phyloP scores from a whole-genome alignment of 1,140 invertebrate genomes.

The Sarcophaga bullata region DNA sequence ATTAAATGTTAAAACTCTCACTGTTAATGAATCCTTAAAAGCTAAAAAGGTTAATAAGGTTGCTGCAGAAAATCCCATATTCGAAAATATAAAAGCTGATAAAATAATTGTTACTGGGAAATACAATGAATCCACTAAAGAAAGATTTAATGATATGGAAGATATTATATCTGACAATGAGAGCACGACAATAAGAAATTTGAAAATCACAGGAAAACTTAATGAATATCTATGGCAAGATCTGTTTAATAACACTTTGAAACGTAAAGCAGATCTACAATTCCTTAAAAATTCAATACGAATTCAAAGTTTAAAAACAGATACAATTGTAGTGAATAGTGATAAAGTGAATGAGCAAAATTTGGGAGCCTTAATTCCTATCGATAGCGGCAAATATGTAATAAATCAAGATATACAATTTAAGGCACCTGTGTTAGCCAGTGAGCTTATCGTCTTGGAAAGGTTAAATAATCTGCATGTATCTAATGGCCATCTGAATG shows the following conservation, averaged over 20 bases:
- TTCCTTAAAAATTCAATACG: conserved; percentile 51
- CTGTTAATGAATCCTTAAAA: conserved; percentile 48
- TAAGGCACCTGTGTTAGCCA: conserved; percentile 55
- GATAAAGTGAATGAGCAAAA: conserved; percentile 53
- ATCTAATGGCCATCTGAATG: conserved; percentile 61
- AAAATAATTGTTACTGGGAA: conserved; percentile 53
- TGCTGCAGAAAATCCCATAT: conserved; percentile 47
- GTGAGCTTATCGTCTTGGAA: conserved; percentile 61
- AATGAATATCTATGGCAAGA: conserved; percentile 53
- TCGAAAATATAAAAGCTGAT: conserved; percentile 49
- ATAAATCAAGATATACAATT: conserved; percentile 66
- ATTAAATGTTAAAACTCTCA: conserved; percentile 52
- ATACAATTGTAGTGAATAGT: conserved; percentile 50
- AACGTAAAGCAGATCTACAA: conserved; percentile 52
- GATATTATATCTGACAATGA: conserved; percentile 15
- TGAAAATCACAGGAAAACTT: conserved; percentile 51
- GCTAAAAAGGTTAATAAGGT: conserved; percentile 54
- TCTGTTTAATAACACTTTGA: conserved; percentile 52
- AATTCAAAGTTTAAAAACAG: conserved; percentile 49
- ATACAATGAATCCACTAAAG: conserved; percentile 40
- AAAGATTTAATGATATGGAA: not conserved
- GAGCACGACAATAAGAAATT: conserved; percentile 32
- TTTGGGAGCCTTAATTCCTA: conserved; percentile 51
- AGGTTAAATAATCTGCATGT: conserved; percentile 65
- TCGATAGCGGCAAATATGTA: conserved; percentile 55